These are phyloP conservation scores for Endotricha flammealis DNA, from an alignment of 2,888 invertebrate species.

Conservation along the genomic window DNA sequence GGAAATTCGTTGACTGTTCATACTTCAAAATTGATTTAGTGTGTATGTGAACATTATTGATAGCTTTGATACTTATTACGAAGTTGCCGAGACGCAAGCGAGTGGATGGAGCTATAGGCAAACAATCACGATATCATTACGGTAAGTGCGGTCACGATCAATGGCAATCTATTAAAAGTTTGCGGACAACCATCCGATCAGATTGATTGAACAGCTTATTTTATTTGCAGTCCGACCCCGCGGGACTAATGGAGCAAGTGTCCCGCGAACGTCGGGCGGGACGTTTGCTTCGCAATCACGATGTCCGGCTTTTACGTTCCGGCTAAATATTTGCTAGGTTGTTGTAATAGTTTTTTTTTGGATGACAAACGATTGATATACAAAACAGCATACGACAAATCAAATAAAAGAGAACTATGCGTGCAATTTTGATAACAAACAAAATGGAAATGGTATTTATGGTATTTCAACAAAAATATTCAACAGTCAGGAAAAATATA, in stretches of 20 bases:
- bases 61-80: slow-evolving; percentile 9
- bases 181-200: slow-evolving; percentile 42
- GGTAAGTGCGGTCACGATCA: slow-evolving; percentile 55
- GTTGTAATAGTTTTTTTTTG: no score
- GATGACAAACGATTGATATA: no score
- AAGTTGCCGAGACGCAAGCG: slow-evolving; percentile 3
- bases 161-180: slow-evolving; percentile 67
- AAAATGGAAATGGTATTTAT: no score
- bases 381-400: no score
- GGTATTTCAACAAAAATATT: no score
- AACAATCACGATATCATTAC: slow-evolving; percentile 51
- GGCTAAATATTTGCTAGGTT: neutral
- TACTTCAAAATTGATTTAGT: slow-evolving; percentile 8
- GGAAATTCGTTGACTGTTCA: neutral
- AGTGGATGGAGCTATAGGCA: slow-evolving; percentile 21
- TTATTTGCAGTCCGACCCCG: slow-evolving; percentile 47
- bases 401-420: no score
- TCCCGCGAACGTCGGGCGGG: slow-evolving; percentile 2
- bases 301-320: neutral
- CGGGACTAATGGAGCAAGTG: slow-evolving; percentile 29
- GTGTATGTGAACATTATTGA: slow-evolving; percentile 10
- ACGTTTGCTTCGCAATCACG: no score
- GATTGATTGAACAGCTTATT: slow-evolving; percentile 61
- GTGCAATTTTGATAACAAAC: no score
- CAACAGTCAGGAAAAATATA: no score